Evolutionary conservation across 2,113 vertebrate species (phyloP), one percentile per base, ranked within the genome.

Genomic region (Corydoras maculifer): DNA sequence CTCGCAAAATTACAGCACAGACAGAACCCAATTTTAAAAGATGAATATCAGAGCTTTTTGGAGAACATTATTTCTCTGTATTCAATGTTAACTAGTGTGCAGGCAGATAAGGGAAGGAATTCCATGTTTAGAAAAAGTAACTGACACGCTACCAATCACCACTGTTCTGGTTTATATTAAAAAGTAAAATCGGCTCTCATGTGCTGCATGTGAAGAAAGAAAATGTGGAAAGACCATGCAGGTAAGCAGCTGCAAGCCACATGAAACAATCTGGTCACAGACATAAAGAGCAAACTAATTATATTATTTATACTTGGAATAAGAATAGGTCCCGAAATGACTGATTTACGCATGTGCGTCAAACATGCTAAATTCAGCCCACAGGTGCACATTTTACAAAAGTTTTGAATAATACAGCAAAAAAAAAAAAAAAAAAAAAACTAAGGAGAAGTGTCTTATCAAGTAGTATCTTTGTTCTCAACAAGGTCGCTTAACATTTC

Each of bases 131-230:
- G 18, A 79, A 79, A 51, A 13, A 1, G 59, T 77, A 77, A 60
- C 15, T 78, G 76, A 58, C 75, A 73, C 1, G 58, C 63, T 73
- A 76, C 77, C 85, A 86, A 82, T 82, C 68, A 84, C 80, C 72
- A 64, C 78, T 75, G 68, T 78, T 88, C 87, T 90, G 88, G 84
- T 91, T 90, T 85, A 82, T 86, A 91, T 90, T 91, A 25, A 25
- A 91, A 78, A 73, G 80, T 77, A 75, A 82, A 82, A 77, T 85
- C 86, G 84, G 86, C 74, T 70, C 84, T 86, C 76, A 79, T 76
- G 75, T 79, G 75, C 75, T 62, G 70, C 73, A 77, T 72, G 72
- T 79, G 77, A 79, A 59, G 77, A 81, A 58, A 50, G 81, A 25
- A 83, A 77, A 79, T 75, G 78, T 64, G 72, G 77, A 62, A 66